phyloP scores from a whole-genome alignment of 2,797 vertebrate genomes.

The Phaenicophaeus curvirostris region DNA sequence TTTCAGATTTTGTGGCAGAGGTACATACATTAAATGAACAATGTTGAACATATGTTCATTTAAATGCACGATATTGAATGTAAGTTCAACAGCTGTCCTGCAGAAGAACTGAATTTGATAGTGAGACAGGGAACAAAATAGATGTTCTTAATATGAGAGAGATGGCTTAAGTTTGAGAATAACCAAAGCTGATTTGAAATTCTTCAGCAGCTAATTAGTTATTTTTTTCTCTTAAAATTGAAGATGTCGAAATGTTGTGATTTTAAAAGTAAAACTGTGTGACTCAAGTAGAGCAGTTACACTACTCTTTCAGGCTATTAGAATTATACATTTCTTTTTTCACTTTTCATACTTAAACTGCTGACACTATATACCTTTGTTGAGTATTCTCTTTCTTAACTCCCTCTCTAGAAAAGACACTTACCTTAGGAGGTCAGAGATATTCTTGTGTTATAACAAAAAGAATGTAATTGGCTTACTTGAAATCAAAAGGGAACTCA shows the following conservation, averaged over 20 bases:
- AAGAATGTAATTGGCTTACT: conserved; percentile 19
- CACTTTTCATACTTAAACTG: neutral
- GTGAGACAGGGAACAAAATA: neutral
- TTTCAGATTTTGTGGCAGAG: neutral
- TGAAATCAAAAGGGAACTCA: conserved; percentile 38
- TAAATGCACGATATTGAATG: neutral
- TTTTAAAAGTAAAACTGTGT: neutral
- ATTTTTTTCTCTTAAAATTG: neutral
- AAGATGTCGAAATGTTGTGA: neutral
- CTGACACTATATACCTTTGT: neutral
- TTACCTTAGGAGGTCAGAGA: conserved; percentile 4
- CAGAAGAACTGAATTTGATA: neutral
- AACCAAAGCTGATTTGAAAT: neutral
- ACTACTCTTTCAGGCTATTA: neutral
- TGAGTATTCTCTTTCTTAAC: neutral
- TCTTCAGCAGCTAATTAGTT: neutral
- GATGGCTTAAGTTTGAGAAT: neutral
- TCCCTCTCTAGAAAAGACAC: neutral
- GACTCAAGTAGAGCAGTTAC: neutral
- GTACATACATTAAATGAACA: neutral
- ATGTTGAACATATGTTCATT: neutral
- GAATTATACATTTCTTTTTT: conserved; percentile 3
- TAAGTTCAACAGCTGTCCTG: neutral
- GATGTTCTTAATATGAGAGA: neutral
- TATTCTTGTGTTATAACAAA: conserved; percentile 21